These are phyloP conservation scores for Saguinus oedipus DNA, from an alignment of 2,797 vertebrate genomes.

Conservation along the genomic window DNA sequence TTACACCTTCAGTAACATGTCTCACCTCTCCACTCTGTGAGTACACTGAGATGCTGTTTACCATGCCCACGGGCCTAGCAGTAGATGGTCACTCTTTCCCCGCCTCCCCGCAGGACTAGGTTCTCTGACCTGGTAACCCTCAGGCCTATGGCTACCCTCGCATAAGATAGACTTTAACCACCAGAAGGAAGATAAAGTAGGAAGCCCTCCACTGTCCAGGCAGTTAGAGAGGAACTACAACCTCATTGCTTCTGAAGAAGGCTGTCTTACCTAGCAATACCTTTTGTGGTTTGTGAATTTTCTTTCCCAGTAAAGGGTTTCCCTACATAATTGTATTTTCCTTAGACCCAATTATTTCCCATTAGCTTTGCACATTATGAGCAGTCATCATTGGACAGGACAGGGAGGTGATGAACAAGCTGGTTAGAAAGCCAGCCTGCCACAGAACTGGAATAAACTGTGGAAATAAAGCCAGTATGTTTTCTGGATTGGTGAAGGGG, in stretches of 20 bases:
- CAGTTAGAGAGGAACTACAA: background rate
- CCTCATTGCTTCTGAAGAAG: background rate
- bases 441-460: background rate
- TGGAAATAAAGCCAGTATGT: background rate
- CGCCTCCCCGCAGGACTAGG: background rate
- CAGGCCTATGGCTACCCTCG: background rate
- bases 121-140: background rate
- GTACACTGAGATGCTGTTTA: conserved; percentile 74
- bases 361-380: background rate
- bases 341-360: conserved; percentile 31
- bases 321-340: background rate
- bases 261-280: background rate
- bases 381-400: background rate
- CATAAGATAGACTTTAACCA: background rate
- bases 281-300: background rate
- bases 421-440: background rate
- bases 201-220: background rate
- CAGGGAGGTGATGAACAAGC: background rate
- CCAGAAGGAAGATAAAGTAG: background rate
- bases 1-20: conserved; percentile 97
- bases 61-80: fast-evolving
- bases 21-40: conserved; percentile 97
- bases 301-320: background rate
- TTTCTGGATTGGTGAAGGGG: background rate
- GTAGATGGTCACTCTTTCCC: background rate